Evolutionary conservation across 2,888 invertebrate species (phyloP), one percentile per base, ranked within the genome.

Genomic region (Yponomeuta malinellus): DNA sequence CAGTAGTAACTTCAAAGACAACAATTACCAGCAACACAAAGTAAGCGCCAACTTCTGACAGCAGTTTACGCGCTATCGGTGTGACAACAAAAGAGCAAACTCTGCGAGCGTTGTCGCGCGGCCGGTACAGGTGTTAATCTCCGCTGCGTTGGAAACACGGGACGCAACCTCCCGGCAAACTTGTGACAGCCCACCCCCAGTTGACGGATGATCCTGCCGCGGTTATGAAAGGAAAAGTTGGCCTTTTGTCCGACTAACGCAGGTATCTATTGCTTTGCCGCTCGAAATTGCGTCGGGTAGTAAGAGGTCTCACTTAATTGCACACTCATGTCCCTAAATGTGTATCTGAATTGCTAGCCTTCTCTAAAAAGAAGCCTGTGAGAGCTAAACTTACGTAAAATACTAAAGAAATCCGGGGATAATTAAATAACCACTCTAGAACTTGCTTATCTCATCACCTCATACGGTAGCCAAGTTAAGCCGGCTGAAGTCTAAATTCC

Each of bases 401-500:
- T 15, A 15, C 52, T 1, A 59, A 59, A 64, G 29, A 64, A 64
- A 64, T 64, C 29, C 64, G 2, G n/a, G 64, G 10, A 64, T 64
- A 64, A 64, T 64, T n/a, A 64, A 64, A 29, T 64, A 64, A 29
- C 29, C 64, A 31, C 64, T 66, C 23, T 33, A 15, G 66, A 33
- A 31, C 37, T 29, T 66, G n/a, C 48, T 65, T 37, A 70, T 70
- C 70, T 64, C 70, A 65, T 70, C 65, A 70, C 65, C 64, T 65
- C 65, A 70, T 48, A 70, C 70, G 52, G 52, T 59, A 59, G 52
- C 52, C 70, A 23, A 48, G 65, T 85, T 82, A 78, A 71, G 64
- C 79, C 77, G 83, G 82, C 83, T 88, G 86, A 66, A 87, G 88
- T 89, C 89, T 83, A 81, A 86, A 89, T 88, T 84, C 88, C 86